These are phyloP conservation scores for Cheirogaleus medius DNA, from an alignment of 2,113 vertebrate species.

Conservation along the genomic window DNA sequence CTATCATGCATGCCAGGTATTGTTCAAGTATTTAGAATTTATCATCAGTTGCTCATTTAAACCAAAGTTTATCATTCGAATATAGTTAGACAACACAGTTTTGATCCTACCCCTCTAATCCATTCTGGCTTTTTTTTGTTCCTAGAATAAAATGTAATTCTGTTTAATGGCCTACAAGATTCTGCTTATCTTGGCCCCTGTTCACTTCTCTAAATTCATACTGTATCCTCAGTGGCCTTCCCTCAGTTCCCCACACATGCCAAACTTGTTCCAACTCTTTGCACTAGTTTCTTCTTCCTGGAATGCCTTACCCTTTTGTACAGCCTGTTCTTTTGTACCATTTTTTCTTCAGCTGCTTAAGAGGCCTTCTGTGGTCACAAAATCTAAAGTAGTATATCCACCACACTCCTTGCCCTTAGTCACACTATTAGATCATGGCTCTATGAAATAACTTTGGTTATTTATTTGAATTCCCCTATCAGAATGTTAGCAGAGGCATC, in stretches of 20 bases:
- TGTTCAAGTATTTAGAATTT: slow-evolving; percentile 1
- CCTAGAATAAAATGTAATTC: neutral
- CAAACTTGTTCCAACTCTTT: neutral
- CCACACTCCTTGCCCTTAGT: no score
- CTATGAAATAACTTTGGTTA: neutral
- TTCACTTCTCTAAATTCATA: neutral
- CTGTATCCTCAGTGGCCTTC: neutral
- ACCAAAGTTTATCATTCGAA: slow-evolving; percentile 11
- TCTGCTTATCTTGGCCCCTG: neutral
- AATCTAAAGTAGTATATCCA: neutral
- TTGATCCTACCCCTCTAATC: neutral
- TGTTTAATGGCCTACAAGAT: neutral
- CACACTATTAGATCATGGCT: neutral
- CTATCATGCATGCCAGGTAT: neutral
- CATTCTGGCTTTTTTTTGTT: neutral
- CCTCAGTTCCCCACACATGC: neutral
- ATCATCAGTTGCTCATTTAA: slow-evolving; percentile 24
- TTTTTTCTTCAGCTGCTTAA: neutral
- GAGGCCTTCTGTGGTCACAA: neutral
- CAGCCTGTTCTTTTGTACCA: neutral
- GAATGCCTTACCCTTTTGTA: neutral
- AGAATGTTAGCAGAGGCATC: neutral
- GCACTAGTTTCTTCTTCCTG: neutral
- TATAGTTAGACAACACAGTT: neutral
- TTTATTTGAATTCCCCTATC: neutral